Base-by-base conservation (phyloP, 2,113 vertebrate genomes). In the Corvus cornix region DNA sequence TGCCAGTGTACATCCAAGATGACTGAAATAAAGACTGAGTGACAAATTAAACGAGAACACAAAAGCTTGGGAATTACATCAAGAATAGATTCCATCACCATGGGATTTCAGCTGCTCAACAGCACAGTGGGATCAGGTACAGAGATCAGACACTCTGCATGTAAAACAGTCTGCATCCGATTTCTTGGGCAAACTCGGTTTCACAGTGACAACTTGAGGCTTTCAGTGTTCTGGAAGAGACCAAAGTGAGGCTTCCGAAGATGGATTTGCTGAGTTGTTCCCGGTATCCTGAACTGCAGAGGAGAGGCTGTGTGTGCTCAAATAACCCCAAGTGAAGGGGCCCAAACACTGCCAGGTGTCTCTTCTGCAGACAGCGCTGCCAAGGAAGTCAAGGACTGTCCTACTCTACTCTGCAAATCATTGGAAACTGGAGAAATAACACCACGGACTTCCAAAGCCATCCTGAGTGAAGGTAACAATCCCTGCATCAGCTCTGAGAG, bases 361-460 rank as follows among this genome's bases (percentile, higher is more conserved):
- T 22, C 35, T 10, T 35, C 8, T 24, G 39, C 49, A 63, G 41
- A 16, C 30, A 67, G 30, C 0, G 12, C 39, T 75, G 58, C 70
- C 83, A 33, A 6, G 3, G 22, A 59, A 80, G 35, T 46, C 72
- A 67, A 59, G 39, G 30, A 37, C 22, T 19, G 18, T 83, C 67
- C 82, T 43, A 20, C 56, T 76, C 28, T 46, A 15, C 1, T 12
- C 74, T 23, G 24, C 27, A 93, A 48, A 66, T 46, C 44, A 67
- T 0, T 75, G 53, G 31, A 46, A 68, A 83, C 0, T 4, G 6
- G 28, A 84, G 55, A 66, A 64, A 83, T 11, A 44, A 76, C 48
- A 37, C 20, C 0, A 1, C 0, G 1, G n/a, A 10, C 10, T 39
- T 55, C 33, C 66, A 49, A 44, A 41, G 13, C 46, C 17, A 22